Evolutionary conservation across 2,888 invertebrate genomes (phyloP).

Genomic region (Idaea aversata): DNA sequence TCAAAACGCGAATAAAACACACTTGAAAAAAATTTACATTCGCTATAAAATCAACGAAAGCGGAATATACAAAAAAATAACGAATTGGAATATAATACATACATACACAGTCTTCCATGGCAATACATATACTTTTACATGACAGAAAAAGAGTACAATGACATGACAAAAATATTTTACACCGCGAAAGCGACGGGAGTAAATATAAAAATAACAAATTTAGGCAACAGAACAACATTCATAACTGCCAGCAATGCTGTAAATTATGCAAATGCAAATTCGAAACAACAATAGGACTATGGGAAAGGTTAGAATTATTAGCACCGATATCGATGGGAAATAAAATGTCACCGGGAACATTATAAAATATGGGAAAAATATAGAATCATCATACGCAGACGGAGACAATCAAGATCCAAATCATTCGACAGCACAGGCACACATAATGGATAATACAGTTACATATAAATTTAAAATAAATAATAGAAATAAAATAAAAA

Average conservation of each 20-base stretch:
- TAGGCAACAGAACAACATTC: constrained; percentile 32
- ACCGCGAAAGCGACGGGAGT: constrained; percentile 13
- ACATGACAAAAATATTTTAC: constrained; percentile 16
- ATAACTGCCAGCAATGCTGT: constrained; percentile 22
- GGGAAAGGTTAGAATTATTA: constrained; percentile 21
- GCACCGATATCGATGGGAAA: constrained; percentile 6
- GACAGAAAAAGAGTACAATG: constrained; percentile 27
- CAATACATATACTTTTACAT: constrained; percentile 24
- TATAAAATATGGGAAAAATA: constrained; percentile 4
- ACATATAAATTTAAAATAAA: background rate
- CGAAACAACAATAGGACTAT: constrained; percentile 29
- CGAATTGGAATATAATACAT: constrained; percentile 13
- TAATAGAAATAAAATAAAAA: background rate
- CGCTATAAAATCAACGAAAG: constrained; percentile 5
- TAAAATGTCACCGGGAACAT: background rate
- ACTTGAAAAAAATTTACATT: constrained; percentile 9
- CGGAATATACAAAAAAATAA: constrained; percentile 9
- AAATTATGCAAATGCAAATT: constrained; percentile 30
- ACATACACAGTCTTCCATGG: constrained; percentile 29
- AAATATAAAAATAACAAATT: constrained; percentile 23
- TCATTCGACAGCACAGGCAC: constrained; percentile 3
- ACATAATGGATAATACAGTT: background rate
- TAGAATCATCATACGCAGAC: background rate
- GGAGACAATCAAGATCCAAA: constrained; percentile 2
- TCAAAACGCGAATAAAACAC: constrained; percentile 5